phyloP scores from a whole-genome alignment of 2,797 vertebrate species.

The Sebastolobus altivelis region DNA sequence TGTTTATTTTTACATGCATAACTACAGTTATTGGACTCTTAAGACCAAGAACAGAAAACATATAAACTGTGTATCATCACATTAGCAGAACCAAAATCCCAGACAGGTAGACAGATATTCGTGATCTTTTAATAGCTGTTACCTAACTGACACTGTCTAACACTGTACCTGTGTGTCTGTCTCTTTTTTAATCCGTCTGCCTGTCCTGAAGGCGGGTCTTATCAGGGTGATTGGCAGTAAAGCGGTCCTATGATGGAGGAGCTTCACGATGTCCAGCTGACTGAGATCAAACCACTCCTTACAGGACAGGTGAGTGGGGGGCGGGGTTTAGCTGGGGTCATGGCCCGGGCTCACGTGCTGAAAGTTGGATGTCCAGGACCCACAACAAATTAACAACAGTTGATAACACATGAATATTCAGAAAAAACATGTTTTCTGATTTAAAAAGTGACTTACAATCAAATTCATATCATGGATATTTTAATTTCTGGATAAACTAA shows the following conservation, averaged over 20 bases:
- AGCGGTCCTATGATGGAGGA: constrained; percentile 88
- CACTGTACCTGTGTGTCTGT: not conserved
- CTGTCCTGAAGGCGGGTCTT: constrained; percentile 1
- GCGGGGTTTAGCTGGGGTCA: not conserved
- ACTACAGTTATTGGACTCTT: not conserved
- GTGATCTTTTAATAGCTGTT: not conserved
- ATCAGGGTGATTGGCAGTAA: constrained; percentile 46
- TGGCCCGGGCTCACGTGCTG: not conserved
- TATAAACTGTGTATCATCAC: not conserved
- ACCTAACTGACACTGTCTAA: not conserved
- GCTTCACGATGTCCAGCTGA: constrained; percentile 95
- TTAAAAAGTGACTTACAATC: not conserved
- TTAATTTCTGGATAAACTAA: too few species aligned
- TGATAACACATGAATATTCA: not conserved
- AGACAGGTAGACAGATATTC: not conserved
- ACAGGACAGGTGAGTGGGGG: constrained; percentile 87
- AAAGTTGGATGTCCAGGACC: too few species aligned
- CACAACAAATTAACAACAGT: too few species aligned
- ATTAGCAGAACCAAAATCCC: not conserved
- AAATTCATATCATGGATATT: constrained; percentile 2
- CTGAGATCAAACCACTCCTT: constrained; percentile 95
- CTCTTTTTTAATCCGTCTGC: not conserved
- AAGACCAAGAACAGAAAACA: not conserved
- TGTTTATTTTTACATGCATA: not conserved
- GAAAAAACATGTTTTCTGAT: not conserved